phyloP scores from a whole-genome alignment of 2,797 vertebrate species.

The Coregonus ussuriensis region DNA sequence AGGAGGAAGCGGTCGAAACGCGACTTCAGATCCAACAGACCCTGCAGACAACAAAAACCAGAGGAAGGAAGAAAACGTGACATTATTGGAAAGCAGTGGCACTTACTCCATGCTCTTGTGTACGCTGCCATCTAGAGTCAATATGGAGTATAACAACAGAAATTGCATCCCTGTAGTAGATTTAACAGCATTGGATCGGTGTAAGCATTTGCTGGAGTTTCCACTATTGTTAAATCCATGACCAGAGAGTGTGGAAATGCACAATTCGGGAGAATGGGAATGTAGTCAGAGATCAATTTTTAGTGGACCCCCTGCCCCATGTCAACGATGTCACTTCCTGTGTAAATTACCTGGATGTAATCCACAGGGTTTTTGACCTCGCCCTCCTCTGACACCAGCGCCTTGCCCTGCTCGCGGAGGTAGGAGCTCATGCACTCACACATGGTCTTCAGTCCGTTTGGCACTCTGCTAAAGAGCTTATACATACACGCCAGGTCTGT shows the following conservation, averaged over 20 bases:
- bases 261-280: neutral
- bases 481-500: constrained; percentile 97
- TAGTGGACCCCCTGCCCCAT: neutral
- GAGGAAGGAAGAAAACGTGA: neutral
- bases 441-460: constrained; percentile 97
- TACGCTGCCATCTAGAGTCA: constrained; percentile 6
- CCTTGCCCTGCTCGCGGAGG: constrained; percentile 94
- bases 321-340: neutral
- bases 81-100: neutral
- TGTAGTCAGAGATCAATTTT: neutral
- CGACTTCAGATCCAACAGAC: constrained; percentile 95
- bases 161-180: neutral
- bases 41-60: constrained; percentile 68
- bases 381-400: constrained; percentile 94
- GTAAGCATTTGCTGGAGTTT: no score
- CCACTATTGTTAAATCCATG: no score
- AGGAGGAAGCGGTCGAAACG: constrained; percentile 96
- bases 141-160: neutral
- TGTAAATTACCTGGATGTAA: constrained; percentile 88
- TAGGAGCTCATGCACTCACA: constrained; percentile 98
- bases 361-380: constrained; percentile 98
- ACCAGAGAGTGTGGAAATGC: no score
- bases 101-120: neutral
- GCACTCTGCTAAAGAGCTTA: constrained; percentile 95
- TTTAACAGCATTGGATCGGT: no score